phyloP scores from a whole-genome alignment of 2,888 invertebrate species.

The Unio delphinus region DNA sequence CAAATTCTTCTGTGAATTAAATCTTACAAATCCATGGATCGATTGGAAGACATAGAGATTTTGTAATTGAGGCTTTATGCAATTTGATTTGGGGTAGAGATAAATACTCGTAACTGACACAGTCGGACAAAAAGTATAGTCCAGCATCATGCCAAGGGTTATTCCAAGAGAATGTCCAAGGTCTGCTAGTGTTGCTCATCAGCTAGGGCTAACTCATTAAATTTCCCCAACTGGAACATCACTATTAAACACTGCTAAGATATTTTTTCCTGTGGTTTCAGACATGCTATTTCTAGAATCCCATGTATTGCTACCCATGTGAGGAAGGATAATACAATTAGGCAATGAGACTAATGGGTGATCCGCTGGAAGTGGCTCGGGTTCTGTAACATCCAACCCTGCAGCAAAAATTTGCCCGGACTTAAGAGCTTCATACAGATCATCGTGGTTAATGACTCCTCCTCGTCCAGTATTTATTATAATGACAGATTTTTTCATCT shows the following conservation, averaged over 20 bases:
- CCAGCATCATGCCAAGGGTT: no score
- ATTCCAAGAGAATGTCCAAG: no score
- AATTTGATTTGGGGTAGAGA: no score
- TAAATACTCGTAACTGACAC: no score
- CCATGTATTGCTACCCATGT: constrained; percentile 88
- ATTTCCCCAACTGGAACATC: constrained; percentile 15
- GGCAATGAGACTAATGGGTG: constrained; percentile 81
- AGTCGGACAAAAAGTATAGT: no score
- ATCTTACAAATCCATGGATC: no score
- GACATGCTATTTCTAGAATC: constrained; percentile 86
- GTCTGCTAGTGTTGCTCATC: no score
- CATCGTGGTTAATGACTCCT: constrained; percentile 79
- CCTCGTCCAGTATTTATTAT: constrained; percentile 88
- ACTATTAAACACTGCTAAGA: constrained; percentile 80
- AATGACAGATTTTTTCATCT: constrained; percentile 89
- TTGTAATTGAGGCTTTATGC: no score
- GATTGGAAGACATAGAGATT: no score
- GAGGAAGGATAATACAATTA: constrained; percentile 89
- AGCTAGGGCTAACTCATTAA: no score
- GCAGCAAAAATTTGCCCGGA: constrained; percentile 83
- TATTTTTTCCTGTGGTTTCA: constrained; percentile 83
- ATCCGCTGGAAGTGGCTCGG: constrained; percentile 88
- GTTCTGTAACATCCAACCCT: constrained; percentile 91
- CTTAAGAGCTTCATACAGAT: constrained; percentile 82
- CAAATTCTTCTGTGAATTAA: no score